phyloP scores from a whole-genome alignment of 2,113 vertebrate genomes.

The Tachysurus fulvidraco region DNA sequence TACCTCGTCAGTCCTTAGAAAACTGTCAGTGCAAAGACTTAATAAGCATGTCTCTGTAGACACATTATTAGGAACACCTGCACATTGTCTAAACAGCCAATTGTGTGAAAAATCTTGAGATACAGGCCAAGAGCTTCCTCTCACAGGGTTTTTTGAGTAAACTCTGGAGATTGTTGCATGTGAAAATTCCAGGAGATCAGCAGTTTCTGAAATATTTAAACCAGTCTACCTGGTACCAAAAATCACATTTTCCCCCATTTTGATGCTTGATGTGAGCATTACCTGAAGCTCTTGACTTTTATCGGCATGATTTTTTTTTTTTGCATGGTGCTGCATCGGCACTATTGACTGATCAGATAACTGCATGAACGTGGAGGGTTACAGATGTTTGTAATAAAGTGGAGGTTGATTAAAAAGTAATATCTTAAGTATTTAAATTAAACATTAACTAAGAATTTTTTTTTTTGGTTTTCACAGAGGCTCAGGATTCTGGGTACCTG shows the following conservation, averaged over 20 bases:
- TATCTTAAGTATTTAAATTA: neutral
- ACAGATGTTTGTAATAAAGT: neutral
- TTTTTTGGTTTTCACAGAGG: slow-evolving; percentile 74
- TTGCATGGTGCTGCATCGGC: neutral
- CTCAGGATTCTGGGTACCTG: slow-evolving; percentile 95
- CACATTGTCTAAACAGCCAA: neutral
- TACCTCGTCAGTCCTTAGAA: neutral
- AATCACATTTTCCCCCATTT: neutral
- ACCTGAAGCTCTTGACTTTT: neutral
- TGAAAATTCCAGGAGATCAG: neutral
- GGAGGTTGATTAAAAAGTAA: neutral
- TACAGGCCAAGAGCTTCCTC: neutral
- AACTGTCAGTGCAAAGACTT: neutral
- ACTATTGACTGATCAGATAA: neutral
- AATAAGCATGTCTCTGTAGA: neutral
- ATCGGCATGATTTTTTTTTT: neutral
- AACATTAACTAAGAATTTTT: no score
- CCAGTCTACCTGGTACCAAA: neutral
- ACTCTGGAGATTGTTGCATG: no score
- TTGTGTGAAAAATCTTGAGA: neutral
- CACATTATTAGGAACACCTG: neutral
- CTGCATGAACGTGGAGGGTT: neutral
- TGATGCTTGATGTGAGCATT: neutral
- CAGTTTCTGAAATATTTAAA: neutral
- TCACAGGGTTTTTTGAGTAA: no score